Conservation (phyloP, 2,888 invertebrate genomes). For the Cheilosia soror region DNA sequence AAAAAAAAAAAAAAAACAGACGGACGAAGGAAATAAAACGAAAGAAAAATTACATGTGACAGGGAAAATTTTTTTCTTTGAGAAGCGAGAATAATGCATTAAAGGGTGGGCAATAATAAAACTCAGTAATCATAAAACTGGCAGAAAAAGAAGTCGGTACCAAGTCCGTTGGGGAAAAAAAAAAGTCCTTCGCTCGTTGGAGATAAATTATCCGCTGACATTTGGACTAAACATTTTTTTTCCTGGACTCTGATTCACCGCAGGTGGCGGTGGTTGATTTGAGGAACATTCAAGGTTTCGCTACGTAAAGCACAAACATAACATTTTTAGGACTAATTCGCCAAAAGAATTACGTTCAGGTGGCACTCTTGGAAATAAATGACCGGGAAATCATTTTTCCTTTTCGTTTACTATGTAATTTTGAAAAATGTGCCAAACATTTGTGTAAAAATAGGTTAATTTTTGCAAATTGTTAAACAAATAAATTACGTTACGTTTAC, state of each 20-base stretch:
- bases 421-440: too few species aligned
- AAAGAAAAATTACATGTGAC: conserved; percentile 30
- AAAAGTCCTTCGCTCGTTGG: conserved; percentile 6
- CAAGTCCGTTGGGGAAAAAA: background rate
- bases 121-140: background rate
- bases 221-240: conserved; percentile 23
- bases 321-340: conserved; percentile 9
- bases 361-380: background rate
- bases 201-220: conserved; percentile 49
- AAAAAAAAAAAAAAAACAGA: conserved; percentile 12
- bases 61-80: conserved; percentile 21
- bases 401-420: background rate
- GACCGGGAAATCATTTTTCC: background rate
- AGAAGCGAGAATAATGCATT: background rate
- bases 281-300: background rate
- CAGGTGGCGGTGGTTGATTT: conserved; percentile 36
- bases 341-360: background rate
- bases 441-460: too few species aligned
- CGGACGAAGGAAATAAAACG: conserved; percentile 26
- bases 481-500: too few species aligned
- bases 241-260: background rate
- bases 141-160: background rate
- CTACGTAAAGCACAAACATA: conserved; percentile 4
- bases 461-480: too few species aligned
- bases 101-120: conserved; percentile 20